phyloP scores from a whole-genome alignment of 2,888 invertebrate genomes.

The Caenorhabditis drosophilae region DNA sequence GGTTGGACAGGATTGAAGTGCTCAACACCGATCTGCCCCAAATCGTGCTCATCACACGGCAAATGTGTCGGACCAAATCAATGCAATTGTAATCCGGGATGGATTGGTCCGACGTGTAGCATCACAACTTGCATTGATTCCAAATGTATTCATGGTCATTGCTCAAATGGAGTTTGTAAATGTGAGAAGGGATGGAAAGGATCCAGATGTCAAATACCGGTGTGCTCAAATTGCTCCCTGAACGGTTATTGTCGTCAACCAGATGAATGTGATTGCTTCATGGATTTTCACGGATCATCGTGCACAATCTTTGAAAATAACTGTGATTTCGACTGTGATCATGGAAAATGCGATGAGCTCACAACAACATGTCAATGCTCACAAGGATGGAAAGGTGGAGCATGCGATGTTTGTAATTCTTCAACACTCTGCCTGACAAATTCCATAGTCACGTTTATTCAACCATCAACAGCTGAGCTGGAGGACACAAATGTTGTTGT shows the following conservation, averaged over 20 bases:
- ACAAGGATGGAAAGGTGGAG: conserved; percentile 55
- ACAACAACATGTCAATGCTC: conserved; percentile 53
- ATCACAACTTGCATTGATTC: conserved; percentile 27
- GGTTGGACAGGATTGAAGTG: conserved; percentile 52
- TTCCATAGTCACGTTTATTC: conserved; percentile 31
- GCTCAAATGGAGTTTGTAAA: conserved; percentile 28
- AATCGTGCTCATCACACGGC: conserved; percentile 42
- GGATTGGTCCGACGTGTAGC: conserved; percentile 34
- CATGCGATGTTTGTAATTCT: conserved; percentile 57
- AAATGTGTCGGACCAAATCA: conserved; percentile 43
- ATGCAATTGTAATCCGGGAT: conserved; percentile 40
- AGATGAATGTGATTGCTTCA: conserved; percentile 45
- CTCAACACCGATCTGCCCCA: conserved; percentile 40
- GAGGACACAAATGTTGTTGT: conserved; percentile 40
- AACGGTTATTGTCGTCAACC: conserved; percentile 47
- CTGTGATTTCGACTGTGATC: conserved; percentile 59
- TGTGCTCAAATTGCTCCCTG: conserved; percentile 39
- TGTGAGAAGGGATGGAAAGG: conserved; percentile 43
- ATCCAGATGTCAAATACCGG: conserved; percentile 34
- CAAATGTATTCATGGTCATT: conserved; percentile 37
- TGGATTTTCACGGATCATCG: conserved; percentile 40
- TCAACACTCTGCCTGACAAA: conserved; percentile 8
- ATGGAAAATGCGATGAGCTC: conserved; percentile 50
- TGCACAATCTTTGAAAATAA: conserved; percentile 30
- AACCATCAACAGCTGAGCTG: conserved; percentile 44